Evolutionary conservation across 64 coral and sea anemone species (phyloP), one percentile per base, ranked within the genome.

Genomic region (Stylophora pistillata): DNA sequence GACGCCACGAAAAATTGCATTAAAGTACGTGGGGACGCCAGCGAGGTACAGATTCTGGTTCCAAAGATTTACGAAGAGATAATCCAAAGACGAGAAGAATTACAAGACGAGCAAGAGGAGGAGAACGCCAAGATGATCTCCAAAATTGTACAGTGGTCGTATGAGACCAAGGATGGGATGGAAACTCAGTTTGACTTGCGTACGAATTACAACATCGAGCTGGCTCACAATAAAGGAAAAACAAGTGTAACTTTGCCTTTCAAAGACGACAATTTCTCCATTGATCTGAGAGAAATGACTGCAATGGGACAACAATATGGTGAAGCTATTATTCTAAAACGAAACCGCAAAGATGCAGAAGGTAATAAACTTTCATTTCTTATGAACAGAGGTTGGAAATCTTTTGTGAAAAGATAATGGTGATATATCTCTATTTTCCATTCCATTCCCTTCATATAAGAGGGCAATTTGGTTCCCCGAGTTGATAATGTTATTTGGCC

Each of bases 41-140:
- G n/a, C n/a, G n/a, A n/a, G n/a, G n/a, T n/a, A n/a, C n/a, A n/a
- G n/a, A n/a, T n/a, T n/a, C n/a, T n/a, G n/a, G n/a, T n/a, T n/a
- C n/a, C n/a, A n/a, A n/a, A n/a, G n/a, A n/a, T n/a, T n/a, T n/a
- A n/a, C n/a, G n/a, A n/a, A n/a, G n/a, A n/a, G n/a, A n/a, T n/a
- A n/a, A n/a, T n/a, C n/a, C n/a, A n/a, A n/a, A n/a, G n/a, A 90
- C n/a, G 65, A 90, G 17, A 31, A 28, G 30, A 29, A 27, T 6
- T 37, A 73, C 15, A 26, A 73, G 53, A 78, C n/a, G n/a, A 73
- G 0, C 72, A 55, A 13, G 63, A 18, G 5, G 70, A 15, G 13
- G 77, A 90, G 21, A n/a, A 32, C 20, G 88, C 77, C 41, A 65
- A 79, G 27, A 34, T 82, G 9, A 12, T 71, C n/a, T 31, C 69